Conservation (phyloP, 2,797 vertebrate species). For the Epinephelus malabaricus region DNA sequence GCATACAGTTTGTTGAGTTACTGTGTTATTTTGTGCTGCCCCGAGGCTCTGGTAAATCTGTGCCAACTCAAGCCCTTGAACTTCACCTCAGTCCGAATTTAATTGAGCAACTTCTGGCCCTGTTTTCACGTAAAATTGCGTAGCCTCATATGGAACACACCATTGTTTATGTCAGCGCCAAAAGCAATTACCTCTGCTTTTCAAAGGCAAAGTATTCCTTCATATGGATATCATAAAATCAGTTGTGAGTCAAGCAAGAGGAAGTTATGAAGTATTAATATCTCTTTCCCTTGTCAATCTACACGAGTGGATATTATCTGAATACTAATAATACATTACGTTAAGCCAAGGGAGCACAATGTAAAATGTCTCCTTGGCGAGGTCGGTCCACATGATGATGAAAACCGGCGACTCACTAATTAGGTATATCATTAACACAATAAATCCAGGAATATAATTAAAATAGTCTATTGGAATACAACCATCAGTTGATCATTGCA, state of each 20-base stretch:
- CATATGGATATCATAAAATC: slow-evolving; percentile 30
- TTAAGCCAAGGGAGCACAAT: slow-evolving; percentile 40
- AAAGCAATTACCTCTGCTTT: slow-evolving; percentile 41
- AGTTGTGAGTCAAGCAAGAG: slow-evolving; percentile 20
- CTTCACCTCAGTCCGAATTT: slow-evolving; percentile 66
- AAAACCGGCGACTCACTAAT: slow-evolving; percentile 69
- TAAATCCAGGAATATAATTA: slow-evolving; percentile 71
- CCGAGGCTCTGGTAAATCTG: slow-evolving; percentile 51
- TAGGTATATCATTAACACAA: slow-evolving; percentile 74
- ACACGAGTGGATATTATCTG: slow-evolving; percentile 56
- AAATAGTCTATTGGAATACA: slow-evolving; percentile 64
- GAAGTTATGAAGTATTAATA: slow-evolving; percentile 14
- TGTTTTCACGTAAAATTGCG: slow-evolving; percentile 51
- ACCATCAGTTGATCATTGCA: slow-evolving; percentile 59
- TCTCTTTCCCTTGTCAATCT: slow-evolving; percentile 43
- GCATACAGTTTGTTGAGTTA: slow-evolving; percentile 66
- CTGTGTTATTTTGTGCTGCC: slow-evolving; percentile 48
- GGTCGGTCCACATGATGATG: slow-evolving; percentile 68
- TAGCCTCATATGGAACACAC: slow-evolving; percentile 40
- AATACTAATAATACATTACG: slow-evolving; percentile 66
- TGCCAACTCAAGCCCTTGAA: slow-evolving; percentile 71
- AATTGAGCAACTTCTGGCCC: slow-evolving; percentile 60
- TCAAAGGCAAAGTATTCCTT: slow-evolving; percentile 39
- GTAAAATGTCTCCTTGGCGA: slow-evolving; percentile 63
- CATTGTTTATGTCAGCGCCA: slow-evolving; percentile 42